Base-by-base conservation (phyloP, 2,888 invertebrate genomes). In the Muscina levida region DNA sequence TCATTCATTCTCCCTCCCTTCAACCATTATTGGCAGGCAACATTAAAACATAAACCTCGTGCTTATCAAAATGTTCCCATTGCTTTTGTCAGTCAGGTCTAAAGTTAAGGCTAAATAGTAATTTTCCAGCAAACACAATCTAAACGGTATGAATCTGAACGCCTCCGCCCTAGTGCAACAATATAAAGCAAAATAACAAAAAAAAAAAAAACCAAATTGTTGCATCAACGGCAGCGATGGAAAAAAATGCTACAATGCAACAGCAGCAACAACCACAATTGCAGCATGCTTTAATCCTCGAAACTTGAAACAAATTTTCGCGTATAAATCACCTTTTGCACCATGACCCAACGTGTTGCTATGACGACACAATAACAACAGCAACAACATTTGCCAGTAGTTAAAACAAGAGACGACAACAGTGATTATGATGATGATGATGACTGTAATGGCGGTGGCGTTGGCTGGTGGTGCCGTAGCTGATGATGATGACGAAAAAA, bases 251-350 rank as follows among this genome's bases (percentile, higher is more conserved):
- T 72, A 79, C 51, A 56, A 62, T 71, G 3, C 44, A 24, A 48
- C 44, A 74, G 39, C 31, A 75, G 22, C 37, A 44, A n/a, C 31
- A 56, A 57, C 72, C 72, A 79, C 51, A 56, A 62, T 71, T 77
- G 71, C 65, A 2, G n/a, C 39, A 46, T 57, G 57, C 67, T 81
- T 76, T 68, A 76, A 62, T 70, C 56, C 72, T 31, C 31, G 72
- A 76, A 76, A 51, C 76, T 76, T 74, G 74, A 81, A 77, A 81
- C 77, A 81, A 81, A 81, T 81, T 81, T 81, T 81, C 81, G 77
- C 77, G 81, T 81, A 81, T 81, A 81, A 81, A 81, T 81, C 81
- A 81, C 81, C 81, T 81, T 81, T 81, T 81, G 81, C 81, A 77
- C 81, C 77, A 81, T 81, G 81, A 81, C 81, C 81, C 71, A 81